Evolutionary conservation across 2,888 invertebrate species (phyloP).

Genomic region (Busseola fusca): DNA sequence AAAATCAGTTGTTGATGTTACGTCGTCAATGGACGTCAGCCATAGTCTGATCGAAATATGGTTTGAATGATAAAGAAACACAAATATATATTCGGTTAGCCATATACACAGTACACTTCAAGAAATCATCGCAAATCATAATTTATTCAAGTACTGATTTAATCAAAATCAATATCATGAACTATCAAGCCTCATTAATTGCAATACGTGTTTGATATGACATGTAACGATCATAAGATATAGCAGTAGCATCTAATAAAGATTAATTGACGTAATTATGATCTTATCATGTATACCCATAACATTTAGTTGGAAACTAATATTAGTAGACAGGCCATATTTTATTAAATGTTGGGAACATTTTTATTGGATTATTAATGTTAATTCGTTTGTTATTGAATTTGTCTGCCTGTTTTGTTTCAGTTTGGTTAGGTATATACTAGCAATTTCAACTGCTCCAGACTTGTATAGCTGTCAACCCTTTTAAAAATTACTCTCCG

Average conservation of each 20-base stretch:
- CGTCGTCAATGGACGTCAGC: too few species aligned
- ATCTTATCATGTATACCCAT: slow-evolving; percentile 34
- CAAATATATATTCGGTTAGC: too few species aligned
- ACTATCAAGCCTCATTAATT: slow-evolving; percentile 48
- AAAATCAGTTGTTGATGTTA: background rate
- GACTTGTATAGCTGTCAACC: background rate
- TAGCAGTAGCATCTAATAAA: slow-evolving; percentile 46
- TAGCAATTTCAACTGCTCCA: background rate
- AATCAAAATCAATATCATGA: slow-evolving; percentile 54
- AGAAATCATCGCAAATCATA: background rate
- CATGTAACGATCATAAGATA: slow-evolving; percentile 47
- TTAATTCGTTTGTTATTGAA: background rate
- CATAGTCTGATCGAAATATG: too few species aligned
- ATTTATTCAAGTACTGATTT: background rate
- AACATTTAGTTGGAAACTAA: slow-evolving; percentile 36
- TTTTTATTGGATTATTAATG: slow-evolving; percentile 31
- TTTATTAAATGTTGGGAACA: slow-evolving; percentile 2
- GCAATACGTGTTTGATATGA: slow-evolving; percentile 55
- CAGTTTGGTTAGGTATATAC: background rate
- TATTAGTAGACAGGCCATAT: slow-evolving; percentile 7
- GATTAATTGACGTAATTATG: slow-evolving; percentile 46
- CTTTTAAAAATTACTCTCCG: too few species aligned
- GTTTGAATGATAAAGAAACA: too few species aligned
- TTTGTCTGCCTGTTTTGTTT: background rate
- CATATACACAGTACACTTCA: background rate